These are phyloP conservation scores for Pachyseris speciosa DNA, from an alignment of 64 coral and sea anemone species.

Conservation along the genomic window DNA sequence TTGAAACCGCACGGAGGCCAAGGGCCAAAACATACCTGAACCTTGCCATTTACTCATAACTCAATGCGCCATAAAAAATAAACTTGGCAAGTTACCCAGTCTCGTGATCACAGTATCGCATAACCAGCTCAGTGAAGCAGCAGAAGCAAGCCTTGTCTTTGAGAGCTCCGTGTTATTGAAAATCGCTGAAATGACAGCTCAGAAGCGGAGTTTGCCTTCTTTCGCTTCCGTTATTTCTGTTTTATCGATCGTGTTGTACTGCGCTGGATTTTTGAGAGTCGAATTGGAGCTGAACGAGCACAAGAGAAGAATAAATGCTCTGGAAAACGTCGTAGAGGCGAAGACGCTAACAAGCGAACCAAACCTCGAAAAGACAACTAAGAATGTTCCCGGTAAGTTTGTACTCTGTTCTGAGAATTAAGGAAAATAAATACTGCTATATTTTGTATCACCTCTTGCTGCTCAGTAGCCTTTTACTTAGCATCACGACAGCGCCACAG, in stretches of 20 bases:
- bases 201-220: constrained; percentile 19
- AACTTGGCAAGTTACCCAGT: no score
- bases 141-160: no score
- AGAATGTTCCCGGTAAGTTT: not conserved
- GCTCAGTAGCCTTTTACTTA: no score
- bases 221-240: constrained; percentile 28
- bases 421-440: not conserved
- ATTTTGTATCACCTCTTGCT: not conserved
- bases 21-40: no score
- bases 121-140: no score
- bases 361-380: no score
- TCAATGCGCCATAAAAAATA: no score
- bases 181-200: not conserved
- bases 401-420: not conserved
- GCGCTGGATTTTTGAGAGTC: constrained; percentile 31
- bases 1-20: no score
- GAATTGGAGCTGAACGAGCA: constrained; percentile 30
- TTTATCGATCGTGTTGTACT: constrained; percentile 20
- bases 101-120: no score
- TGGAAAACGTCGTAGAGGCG: constrained; percentile 1
- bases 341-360: not conserved
- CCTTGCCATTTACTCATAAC: no score
- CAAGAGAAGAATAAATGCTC: constrained; percentile 6
- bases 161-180: no score
- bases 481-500: no score